Evolutionary conservation across 2,113 vertebrate genomes (phyloP), one percentile per base, ranked within the genome.

Genomic region (Seriola rivoliana): DNA sequence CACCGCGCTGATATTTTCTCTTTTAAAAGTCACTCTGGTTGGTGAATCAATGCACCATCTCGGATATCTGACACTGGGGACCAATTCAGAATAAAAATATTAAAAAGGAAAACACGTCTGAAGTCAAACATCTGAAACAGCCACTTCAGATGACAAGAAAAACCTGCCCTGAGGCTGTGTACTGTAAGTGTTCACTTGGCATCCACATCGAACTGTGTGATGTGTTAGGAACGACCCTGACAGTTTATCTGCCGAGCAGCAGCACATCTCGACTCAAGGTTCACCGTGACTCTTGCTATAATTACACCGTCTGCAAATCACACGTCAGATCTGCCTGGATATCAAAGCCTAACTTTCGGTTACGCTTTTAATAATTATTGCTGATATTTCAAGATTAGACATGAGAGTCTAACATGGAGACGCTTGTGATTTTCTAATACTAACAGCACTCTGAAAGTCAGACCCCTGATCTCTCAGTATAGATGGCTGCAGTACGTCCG

Each of bases 401-500:
- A 19, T 11, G 32, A 60, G 6, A 23, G 54, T 36, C 48, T 44
- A 50, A 72, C 16, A 17, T n/a, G 7, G 8, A 10, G 32, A 10
- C 29, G 59, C 21, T 63, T 42, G 23, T 42, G 29, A 57, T 72
- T 68, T 60, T n/a, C 55, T 54, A 77, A 50, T 16, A 54, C 7
- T 11, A 52, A 9, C 23, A 0, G n/a, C 42, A 42, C 36, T 50
- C 25, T 42, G 40, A 73, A 54, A 60, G 65, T 7, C 48, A 25
- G 36, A 77, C 59, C 57, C 13, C 48, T 5, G 7, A 13, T 40
- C 5, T 76, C 19, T 80, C 29, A 25, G 23, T 4, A 19, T 0
- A 78, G 67, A 77, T 21, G 54, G 50, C 0, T 71, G 50, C 25
- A 82, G 71, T 62, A 84, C 68, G 79, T 86, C 58, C 66, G 69